These are phyloP conservation scores for Pardalotus punctatus DNA, from an alignment of 2,113 vertebrate genomes.

Conservation along the genomic window DNA sequence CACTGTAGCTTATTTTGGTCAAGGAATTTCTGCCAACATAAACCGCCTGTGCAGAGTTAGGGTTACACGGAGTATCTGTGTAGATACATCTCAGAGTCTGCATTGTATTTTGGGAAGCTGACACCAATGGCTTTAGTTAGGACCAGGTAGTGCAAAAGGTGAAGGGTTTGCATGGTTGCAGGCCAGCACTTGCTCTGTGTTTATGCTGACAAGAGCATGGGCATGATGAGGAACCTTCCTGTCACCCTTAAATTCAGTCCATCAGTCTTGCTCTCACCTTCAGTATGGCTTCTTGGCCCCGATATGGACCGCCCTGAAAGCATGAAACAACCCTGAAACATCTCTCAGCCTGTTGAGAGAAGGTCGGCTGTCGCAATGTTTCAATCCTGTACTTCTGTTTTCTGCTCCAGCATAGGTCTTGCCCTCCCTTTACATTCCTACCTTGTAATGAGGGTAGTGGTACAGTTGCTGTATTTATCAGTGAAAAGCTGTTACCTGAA, in stretches of 20 bases:
- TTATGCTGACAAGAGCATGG: not conserved
- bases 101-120: not conserved
- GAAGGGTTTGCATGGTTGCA: not conserved
- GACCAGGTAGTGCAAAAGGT: not conserved
- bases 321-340: not conserved
- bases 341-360: not conserved
- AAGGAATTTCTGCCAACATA: not conserved
- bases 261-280: not conserved
- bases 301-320: not conserved
- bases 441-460: not conserved
- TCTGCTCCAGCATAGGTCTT: not conserved
- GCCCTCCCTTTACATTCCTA: not conserved
- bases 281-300: not conserved
- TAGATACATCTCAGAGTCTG: not conserved
- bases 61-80: not conserved
- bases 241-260: not conserved
- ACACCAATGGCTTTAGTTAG: not conserved
- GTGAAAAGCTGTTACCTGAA: not conserved
- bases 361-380: rapidly evolving
- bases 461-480: not conserved
- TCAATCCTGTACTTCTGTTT: not conserved
- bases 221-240: not conserved
- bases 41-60: not conserved
- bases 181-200: rapidly evolving
- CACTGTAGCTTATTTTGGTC: not conserved